phyloP scores from a whole-genome alignment of 2,797 vertebrate species.

The Cygnus olor region DNA sequence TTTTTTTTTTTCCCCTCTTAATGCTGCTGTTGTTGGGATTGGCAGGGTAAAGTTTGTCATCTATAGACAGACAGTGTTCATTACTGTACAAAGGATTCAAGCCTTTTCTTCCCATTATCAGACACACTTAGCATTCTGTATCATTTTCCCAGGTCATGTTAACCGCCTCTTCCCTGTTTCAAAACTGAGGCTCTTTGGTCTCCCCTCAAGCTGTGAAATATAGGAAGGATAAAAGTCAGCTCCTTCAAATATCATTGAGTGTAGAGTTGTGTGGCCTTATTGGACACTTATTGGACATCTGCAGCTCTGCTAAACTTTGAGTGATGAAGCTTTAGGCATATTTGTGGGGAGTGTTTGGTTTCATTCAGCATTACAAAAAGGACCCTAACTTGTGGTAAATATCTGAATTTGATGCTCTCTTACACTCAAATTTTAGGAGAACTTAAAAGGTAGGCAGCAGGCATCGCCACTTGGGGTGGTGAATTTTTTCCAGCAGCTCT shows the following conservation, averaged over 20 bases:
- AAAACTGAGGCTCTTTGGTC: not conserved
- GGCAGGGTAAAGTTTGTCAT: not conserved
- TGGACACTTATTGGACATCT: not conserved
- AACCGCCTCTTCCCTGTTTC: not conserved
- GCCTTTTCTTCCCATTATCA: not conserved
- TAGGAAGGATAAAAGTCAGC: rapidly evolving
- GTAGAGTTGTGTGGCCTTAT: not conserved
- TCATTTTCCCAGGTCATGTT: not conserved
- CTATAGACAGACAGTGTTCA: not conserved
- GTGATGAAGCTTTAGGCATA: not conserved
- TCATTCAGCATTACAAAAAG: not conserved
- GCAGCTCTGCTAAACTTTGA: not conserved
- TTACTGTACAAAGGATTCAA: not conserved
- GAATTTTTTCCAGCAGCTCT: not conserved
- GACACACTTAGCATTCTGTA: not conserved
- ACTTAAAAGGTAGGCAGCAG: not conserved
- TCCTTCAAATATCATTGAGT: not conserved
- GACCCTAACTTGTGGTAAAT: not conserved
- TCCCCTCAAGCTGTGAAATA: not conserved
- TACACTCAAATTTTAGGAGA: not conserved
- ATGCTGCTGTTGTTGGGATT: not conserved
- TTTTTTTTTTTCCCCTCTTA: not conserved
- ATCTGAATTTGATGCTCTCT: not conserved
- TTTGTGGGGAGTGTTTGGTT: not conserved
- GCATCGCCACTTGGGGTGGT: not conserved